Evolutionary conservation across 2,888 invertebrate species (phyloP).

Genomic region (Girardia tigrina): DNA sequence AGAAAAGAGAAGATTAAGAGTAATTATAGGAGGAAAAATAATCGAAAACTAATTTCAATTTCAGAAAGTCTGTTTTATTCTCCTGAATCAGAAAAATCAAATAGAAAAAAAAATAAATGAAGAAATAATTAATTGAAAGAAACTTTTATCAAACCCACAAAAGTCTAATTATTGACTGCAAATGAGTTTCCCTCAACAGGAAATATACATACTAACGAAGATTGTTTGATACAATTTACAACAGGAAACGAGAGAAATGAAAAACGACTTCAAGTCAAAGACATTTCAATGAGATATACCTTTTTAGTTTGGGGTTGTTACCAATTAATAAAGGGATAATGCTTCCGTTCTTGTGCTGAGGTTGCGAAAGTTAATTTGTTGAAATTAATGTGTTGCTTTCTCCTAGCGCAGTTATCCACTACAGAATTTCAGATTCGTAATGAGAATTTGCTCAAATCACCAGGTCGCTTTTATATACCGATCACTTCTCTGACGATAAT

Average conservation of each 20-base stretch:
- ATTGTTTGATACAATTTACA: conserved; percentile 19
- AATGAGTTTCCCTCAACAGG: conserved; percentile 14
- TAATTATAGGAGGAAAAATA: not conserved
- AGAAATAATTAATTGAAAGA: conserved; percentile 13
- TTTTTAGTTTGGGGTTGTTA: conserved; percentile 23
- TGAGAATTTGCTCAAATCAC: conserved; percentile 14
- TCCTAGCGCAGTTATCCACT: not conserved
- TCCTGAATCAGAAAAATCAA: conserved; percentile 23
- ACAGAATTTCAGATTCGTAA: not conserved
- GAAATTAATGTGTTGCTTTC: conserved; percentile 20
- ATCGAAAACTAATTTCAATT: conserved; percentile 17
- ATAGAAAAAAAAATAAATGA: conserved; percentile 12
- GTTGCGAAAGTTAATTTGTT: conserved; percentile 23
- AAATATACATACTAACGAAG: conserved; percentile 20
- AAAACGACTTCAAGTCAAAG: not conserved
- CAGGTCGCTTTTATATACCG: not conserved
- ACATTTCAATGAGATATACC: conserved; percentile 23
- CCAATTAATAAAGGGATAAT: conserved; percentile 23
- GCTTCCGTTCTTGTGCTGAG: conserved; percentile 23
- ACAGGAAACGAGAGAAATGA: conserved; percentile 20
- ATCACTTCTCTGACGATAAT: not conserved
- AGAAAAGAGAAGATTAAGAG: conserved; percentile 4
- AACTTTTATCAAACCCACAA: conserved; percentile 10
- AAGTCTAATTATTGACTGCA: conserved; percentile 23
- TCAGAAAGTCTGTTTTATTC: conserved; percentile 23